Evolutionary conservation across 1,140 invertebrate genomes (phyloP), one percentile per base, ranked within the genome.

Genomic region (Protaetia brevitarsis): DNA sequence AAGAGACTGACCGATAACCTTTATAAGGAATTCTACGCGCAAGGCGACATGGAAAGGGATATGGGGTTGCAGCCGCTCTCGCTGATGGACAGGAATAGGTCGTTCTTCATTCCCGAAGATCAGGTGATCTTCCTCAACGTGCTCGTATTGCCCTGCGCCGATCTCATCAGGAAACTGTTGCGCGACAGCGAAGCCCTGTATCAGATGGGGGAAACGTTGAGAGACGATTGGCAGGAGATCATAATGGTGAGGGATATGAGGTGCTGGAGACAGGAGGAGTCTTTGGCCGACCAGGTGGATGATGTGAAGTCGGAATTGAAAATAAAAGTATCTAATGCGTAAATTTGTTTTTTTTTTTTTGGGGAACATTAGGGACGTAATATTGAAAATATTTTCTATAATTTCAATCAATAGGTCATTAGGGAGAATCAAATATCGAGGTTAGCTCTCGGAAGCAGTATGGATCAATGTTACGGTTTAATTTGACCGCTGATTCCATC

Each of bases 61-160:
- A 74, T 82, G 77, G 81, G 81, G 30, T 79, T 81, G 70, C 78
- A 73, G 0, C 81, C 82, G 0, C 74, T 83, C 3, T 78, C 79
- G 66, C 82, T 83, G 79, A 82, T 83, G 81, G 80, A 83, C 73
- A 72, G 80, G 5, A 76, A 77, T 0, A 79, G 79, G 61, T 68
- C 69, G 67, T 62, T 73, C 64, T 77, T 78, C 67, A 77, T 82
- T 69, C 80, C 80, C 1, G 79, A 80, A 1, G 81, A 83, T 64
- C 82, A 83, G 73, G 78, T 82, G 6, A 79, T 82, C 64, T 83
- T 83, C 70, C 68, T 82, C 3, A 78, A 77, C 4, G 77, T 82
- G 21, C 79, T 83, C 11, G 78, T 81, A 59, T 68, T 82, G 66
- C 82, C 82, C 0, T 81, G 79, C 34, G 68, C 79, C 11, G 51